Evolutionary conservation across 2,797 vertebrate species (phyloP).

Genomic region (Psittacula echo): DNA sequence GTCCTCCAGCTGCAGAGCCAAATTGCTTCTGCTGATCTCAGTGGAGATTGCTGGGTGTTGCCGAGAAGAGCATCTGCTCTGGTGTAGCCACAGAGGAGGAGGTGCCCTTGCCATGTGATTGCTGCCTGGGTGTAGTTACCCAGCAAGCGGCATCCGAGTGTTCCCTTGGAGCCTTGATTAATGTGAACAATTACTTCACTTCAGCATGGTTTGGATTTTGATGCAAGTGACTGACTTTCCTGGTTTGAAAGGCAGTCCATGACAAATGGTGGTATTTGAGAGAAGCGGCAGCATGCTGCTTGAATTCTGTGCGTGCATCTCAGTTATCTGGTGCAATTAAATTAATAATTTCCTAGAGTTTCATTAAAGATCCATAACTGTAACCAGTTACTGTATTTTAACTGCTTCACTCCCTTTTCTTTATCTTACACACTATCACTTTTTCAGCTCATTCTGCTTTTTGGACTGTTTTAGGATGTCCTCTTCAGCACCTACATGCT

Average conservation of each 20-base stretch:
- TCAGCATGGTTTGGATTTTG: background rate
- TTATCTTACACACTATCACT: background rate
- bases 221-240: background rate
- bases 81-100: background rate
- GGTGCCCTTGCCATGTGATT: background rate
- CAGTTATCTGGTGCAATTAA: background rate
- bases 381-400: background rate
- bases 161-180: background rate
- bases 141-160: background rate
- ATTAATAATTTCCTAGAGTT: background rate
- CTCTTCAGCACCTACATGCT: conserved; percentile 32
- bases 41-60: background rate
- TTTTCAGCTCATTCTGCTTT: conserved; percentile 48
- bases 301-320: background rate
- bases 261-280: background rate
- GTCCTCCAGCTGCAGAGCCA: background rate
- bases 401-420: conserved; percentile 6
- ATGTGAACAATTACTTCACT: background rate
- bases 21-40: background rate
- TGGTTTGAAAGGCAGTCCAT: background rate
- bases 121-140: background rate
- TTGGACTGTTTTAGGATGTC: conserved; percentile 43
- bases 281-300: conserved; percentile 27
- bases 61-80: background rate
- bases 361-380: background rate